Conservation (phyloP, 1,140 invertebrate genomes). For the Stegodyphus mimosarum region DNA sequence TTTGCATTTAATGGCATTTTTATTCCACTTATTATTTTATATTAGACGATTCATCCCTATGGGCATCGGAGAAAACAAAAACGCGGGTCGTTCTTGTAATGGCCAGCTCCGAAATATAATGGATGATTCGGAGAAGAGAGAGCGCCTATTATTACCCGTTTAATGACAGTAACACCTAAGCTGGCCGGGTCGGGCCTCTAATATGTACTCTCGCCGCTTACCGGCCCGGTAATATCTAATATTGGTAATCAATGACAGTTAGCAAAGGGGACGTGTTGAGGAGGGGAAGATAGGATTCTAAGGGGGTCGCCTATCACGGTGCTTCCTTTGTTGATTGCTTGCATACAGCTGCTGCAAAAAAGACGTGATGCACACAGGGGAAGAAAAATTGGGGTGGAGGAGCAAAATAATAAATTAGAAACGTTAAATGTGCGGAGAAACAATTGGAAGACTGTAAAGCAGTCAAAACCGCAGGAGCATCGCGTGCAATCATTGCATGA, state of each 20-base stretch:
- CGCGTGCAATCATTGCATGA: background rate
- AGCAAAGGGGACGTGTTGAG: slow-evolving; percentile 14
- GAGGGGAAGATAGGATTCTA: background rate
- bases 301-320: slow-evolving; percentile 7
- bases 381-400: background rate
- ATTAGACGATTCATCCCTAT: slow-evolving; percentile 7
- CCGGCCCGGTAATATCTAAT: slow-evolving; percentile 32
- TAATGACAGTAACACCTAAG: slow-evolving; percentile 50
- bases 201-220: slow-evolving; percentile 30
- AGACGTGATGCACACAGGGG: background rate
- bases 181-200: slow-evolving; percentile 20
- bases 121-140: slow-evolving; percentile 20
- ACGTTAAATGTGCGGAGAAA: background rate
- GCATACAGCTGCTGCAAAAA: slow-evolving; percentile 9
- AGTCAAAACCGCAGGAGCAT: background rate
- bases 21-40: slow-evolving; percentile 52
- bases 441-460: background rate
- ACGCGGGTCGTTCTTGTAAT: background rate
- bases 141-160: slow-evolving; percentile 35
- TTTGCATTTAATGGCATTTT: slow-evolving; percentile 46
- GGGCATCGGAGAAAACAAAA: background rate
- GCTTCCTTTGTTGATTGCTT: slow-evolving; percentile 40
- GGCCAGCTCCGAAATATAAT: slow-evolving; percentile 15
- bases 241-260: slow-evolving; percentile 56
- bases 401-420: background rate